Evolutionary conservation across 2,113 vertebrate species (phyloP).

Genomic region (Lophura nycthemera): DNA sequence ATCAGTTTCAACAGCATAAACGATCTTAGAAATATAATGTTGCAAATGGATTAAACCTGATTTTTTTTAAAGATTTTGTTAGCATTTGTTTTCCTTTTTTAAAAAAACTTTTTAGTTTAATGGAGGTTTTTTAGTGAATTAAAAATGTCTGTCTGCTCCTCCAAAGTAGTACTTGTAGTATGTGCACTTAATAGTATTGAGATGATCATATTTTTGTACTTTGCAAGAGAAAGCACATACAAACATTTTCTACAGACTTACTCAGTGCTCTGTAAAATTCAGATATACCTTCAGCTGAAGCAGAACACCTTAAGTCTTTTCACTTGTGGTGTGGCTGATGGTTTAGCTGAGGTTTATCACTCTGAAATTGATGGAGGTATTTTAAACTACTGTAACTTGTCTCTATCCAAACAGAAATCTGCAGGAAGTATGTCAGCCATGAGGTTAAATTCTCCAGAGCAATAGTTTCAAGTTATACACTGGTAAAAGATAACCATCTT

Average conservation of each 20-base stretch:
- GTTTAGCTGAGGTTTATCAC: neutral
- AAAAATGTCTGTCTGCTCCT: neutral
- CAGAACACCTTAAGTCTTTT: neutral
- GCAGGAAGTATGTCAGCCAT: neutral
- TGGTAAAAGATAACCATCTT: neutral
- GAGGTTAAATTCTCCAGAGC: neutral
- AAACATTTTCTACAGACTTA: neutral
- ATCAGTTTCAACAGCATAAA: neutral
- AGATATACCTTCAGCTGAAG: neutral
- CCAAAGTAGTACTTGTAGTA: neutral
- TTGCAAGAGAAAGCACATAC: neutral
- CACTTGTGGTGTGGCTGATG: neutral
- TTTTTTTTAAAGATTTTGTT: neutral
- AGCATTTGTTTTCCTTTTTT: neutral
- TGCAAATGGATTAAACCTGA: neutral
- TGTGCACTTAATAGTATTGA: neutral
- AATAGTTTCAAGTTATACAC: neutral
- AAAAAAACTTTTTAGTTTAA: neutral
- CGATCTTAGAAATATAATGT: neutral
- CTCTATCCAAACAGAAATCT: neutral
- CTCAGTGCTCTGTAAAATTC: neutral
- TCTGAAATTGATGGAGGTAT: neutral
- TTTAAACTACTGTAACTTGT: neutral
- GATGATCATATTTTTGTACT: neutral
- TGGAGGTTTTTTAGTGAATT: neutral